These are phyloP conservation scores for Lasioglossum pauxillum DNA, from an alignment of 2,888 invertebrate genomes.

Conservation along the genomic window DNA sequence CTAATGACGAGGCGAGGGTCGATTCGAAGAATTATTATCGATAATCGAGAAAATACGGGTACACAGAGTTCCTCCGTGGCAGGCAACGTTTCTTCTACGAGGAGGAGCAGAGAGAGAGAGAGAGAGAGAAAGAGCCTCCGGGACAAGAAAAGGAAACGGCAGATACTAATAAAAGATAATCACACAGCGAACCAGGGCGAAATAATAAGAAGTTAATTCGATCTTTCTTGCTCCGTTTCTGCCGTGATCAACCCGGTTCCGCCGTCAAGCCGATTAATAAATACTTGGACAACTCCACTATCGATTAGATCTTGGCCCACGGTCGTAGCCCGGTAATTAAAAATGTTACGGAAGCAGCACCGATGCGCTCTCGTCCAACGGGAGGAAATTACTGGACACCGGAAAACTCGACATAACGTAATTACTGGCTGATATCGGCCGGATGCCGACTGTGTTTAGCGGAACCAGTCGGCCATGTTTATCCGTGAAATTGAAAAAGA, in stretches of 20 bases:
- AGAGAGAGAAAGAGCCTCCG: neutral
- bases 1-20: slow-evolving; percentile 35
- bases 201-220: slow-evolving; percentile 28
- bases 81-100: neutral
- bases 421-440: slow-evolving; percentile 1
- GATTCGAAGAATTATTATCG: slow-evolving; percentile 43
- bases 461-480: neutral
- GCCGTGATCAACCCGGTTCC: neutral
- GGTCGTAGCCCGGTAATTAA: slow-evolving; percentile 34
- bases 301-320: slow-evolving; percentile 30
- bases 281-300: slow-evolving; percentile 9
- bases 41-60: slow-evolving; percentile 49
- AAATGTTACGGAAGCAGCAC: slow-evolving; percentile 20
- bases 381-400: neutral
- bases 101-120: neutral
- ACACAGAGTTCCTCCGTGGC: neutral
- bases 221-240: slow-evolving; percentile 20
- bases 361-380: neutral
- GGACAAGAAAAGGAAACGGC: slow-evolving; percentile 13
- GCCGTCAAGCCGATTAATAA: slow-evolving; percentile 23
- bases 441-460: neutral
- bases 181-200: neutral
- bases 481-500: neutral
- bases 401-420: neutral
- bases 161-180: slow-evolving; percentile 19